phyloP scores from a whole-genome alignment of 2,888 invertebrate genomes.

The Agonum fuliginosum region DNA sequence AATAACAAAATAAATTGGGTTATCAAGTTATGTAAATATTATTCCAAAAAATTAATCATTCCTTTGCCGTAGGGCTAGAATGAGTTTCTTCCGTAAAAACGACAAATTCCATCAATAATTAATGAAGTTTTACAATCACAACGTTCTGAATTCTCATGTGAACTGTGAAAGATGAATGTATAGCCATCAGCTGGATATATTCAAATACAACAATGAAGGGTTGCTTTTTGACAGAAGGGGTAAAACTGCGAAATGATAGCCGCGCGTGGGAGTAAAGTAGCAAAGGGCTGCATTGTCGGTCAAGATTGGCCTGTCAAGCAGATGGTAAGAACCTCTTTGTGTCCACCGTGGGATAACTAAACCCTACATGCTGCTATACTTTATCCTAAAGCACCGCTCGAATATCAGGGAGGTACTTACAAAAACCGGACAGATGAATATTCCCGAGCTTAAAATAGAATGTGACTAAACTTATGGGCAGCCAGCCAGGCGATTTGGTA shows the following conservation, averaged over 20 bases:
- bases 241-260: slow-evolving; percentile 1
- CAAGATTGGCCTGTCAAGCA: slow-evolving; percentile 52
- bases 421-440: neutral
- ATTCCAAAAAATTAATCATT: slow-evolving; percentile 41
- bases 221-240: slow-evolving; percentile 5
- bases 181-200: slow-evolving; percentile 12
- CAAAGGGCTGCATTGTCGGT: slow-evolving; percentile 45
- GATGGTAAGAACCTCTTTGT: slow-evolving; percentile 36
- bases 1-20: slow-evolving; percentile 43
- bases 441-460: neutral
- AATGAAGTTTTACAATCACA: slow-evolving; percentile 29
- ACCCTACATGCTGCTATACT: too few relatives aligned
- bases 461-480: slow-evolving; percentile 47
- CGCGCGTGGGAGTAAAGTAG: slow-evolving; percentile 42
- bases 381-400: neutral
- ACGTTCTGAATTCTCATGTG: slow-evolving; percentile 12
- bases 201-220: slow-evolving; percentile 4
- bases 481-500: slow-evolving; percentile 35
- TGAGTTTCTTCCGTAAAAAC: slow-evolving; percentile 21
- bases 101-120: slow-evolving; percentile 33
- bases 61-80: neutral
- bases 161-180: neutral
- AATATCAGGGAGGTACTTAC: neutral
- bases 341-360: slow-evolving; percentile 44
- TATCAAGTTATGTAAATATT: slow-evolving; percentile 39